A percentile compares a stretch with the other conserved stretches of the same genome.
phyloP scores from a whole-genome alignment of 1,140 invertebrate genomes.

The Drosophila sturtevanti region DNA sequence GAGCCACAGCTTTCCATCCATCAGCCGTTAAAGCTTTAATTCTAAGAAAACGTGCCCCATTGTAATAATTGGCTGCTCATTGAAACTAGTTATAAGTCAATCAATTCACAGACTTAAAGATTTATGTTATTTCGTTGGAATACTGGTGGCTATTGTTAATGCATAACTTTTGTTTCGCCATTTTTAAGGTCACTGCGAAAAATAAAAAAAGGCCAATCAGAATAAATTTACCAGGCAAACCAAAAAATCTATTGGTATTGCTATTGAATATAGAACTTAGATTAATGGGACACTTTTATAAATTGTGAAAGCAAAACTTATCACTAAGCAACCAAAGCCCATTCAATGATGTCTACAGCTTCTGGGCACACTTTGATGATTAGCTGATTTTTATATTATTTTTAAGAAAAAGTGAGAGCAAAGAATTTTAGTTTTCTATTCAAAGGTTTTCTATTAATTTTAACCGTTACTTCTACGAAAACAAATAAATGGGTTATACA shows the following conservation, averaged over 20 bases:
- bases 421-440: too few relatives aligned
- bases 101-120: constrained; percentile 34
- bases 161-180: constrained; percentile 4
- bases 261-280: not conserved
- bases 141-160: constrained; percentile 11
- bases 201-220: not conserved
- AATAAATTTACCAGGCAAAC: not conserved
- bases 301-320: not conserved
- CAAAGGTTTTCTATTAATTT: too few relatives aligned
- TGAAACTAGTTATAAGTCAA: constrained; percentile 39
- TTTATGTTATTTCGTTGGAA: constrained; percentile 46
- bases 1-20: not conserved
- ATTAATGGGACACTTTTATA: not conserved
- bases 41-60: constrained; percentile 27
- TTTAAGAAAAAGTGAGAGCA: too few relatives aligned
- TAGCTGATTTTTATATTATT: too few relatives aligned
- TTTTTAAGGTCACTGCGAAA: constrained; percentile 3
- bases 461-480: too few relatives aligned
- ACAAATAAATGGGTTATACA: too few relatives aligned
- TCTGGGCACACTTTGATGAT: not conserved
- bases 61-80: constrained; percentile 31
- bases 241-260: not conserved
- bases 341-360: not conserved
- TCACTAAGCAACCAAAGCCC: too few relatives aligned
- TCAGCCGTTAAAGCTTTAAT: not conserved